A percentile compares a stretch with the other conserved stretches of the same genome.
These are phyloP conservation scores for Ypsolopha scabrella DNA, from an alignment of 2,888 invertebrate genomes.

Conservation along the genomic window DNA sequence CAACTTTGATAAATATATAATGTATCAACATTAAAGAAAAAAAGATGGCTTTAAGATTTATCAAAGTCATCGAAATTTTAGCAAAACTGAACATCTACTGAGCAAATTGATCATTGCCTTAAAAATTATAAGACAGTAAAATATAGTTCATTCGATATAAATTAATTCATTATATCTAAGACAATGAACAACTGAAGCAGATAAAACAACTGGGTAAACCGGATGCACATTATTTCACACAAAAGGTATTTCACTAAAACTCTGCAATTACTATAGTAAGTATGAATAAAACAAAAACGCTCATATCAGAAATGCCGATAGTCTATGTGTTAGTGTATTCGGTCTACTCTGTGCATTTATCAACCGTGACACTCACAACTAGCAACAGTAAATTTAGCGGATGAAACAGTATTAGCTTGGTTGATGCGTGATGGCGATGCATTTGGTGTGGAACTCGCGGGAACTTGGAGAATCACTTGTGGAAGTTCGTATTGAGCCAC, in stretches of 20 bases:
- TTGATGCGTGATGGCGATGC: conserved; percentile 67
- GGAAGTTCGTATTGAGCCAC: conserved; percentile 76
- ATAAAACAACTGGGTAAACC: conserved; percentile 34
- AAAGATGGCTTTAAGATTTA: too few species aligned
- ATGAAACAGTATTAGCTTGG: conserved; percentile 61
- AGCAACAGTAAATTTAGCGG: conserved; percentile 70
- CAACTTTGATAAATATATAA: too few species aligned
- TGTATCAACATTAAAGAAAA: too few species aligned
- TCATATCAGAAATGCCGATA: background rate
- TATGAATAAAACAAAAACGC: background rate
- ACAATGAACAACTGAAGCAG: conserved; percentile 38
- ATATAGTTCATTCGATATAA: background rate
- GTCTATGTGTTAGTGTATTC: conserved; percentile 14
- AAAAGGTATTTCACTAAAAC: background rate
- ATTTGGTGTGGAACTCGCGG: conserved; percentile 72
- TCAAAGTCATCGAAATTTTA: background rate
- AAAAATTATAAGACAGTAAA: background rate
- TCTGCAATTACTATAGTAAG: background rate
- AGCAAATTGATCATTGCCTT: background rate
- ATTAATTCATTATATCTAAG: background rate
- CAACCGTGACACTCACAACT: conserved; percentile 73
- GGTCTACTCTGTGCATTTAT: conserved; percentile 40
- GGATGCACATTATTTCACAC: conserved; percentile 21
- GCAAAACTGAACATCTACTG: background rate
- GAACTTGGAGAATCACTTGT: conserved; percentile 83